Percentiles rank a stretch among this genome's conserved stretches.
phyloP scores from a whole-genome alignment of 2,797 vertebrate species.

The Melanotaenia maccullochi region DNA sequence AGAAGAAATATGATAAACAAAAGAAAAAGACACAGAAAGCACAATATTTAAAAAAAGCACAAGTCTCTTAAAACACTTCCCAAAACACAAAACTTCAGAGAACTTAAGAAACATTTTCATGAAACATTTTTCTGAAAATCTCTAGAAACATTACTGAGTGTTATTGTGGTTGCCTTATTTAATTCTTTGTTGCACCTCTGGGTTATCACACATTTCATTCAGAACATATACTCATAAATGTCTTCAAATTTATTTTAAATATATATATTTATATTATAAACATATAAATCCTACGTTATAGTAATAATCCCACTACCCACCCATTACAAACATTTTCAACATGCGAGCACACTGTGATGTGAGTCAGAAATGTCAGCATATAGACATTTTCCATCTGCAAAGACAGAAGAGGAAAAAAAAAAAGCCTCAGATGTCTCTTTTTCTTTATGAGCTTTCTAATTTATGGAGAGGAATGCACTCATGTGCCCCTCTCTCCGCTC shows the following conservation, averaged over 20 bases:
- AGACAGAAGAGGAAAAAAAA: slow-evolving; percentile 13
- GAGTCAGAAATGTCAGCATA: slow-evolving; percentile 50
- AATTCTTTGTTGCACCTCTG: neutral
- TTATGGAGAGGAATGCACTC: slow-evolving; percentile 77
- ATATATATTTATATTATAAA: no score
- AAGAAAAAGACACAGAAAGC: neutral
- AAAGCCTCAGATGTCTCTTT: slow-evolving; percentile 45
- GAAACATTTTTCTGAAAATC: neutral
- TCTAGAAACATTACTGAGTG: neutral
- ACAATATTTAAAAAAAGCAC: neutral
- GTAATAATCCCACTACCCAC: slow-evolving; percentile 1
- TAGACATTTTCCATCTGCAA: slow-evolving; percentile 46
- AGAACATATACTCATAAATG: neutral
- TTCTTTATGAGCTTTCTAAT: slow-evolving; percentile 75
- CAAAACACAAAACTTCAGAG: neutral
- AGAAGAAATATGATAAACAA: neutral
- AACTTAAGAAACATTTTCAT: neutral
- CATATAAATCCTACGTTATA: neutral
- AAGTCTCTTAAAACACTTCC: neutral
- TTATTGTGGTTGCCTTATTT: neutral
- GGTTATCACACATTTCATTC: neutral
- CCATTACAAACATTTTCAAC: slow-evolving; percentile 4
- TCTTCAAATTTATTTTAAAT: neutral
- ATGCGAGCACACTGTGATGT: neutral
- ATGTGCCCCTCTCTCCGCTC: slow-evolving; percentile 70